Evolutionary conservation across 2,797 vertebrate genomes (phyloP).

Genomic region (Centropyge bicolor): DNA sequence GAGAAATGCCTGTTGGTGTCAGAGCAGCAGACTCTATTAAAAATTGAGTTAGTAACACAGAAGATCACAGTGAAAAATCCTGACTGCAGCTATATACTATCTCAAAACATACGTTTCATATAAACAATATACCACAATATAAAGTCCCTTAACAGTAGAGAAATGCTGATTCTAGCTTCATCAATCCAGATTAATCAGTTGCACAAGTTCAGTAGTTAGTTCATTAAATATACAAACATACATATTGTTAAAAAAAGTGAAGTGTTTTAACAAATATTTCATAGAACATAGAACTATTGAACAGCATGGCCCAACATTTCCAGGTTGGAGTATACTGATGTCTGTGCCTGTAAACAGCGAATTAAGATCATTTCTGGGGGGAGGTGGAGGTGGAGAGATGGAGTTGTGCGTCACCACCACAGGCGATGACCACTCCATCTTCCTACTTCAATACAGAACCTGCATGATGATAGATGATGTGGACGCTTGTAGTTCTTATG

Average conservation of each 20-base stretch:
- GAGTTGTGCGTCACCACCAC: too few species aligned
- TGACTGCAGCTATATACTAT: background rate
- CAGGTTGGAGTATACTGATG: background rate
- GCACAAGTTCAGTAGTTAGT: too few species aligned
- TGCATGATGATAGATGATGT: background rate
- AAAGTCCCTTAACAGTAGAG: background rate
- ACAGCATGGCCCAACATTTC: background rate
- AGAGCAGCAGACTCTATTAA: background rate
- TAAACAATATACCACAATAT: background rate
- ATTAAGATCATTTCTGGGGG: background rate
- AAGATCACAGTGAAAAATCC: background rate
- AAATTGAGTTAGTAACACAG: background rate
- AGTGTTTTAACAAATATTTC: too few species aligned
- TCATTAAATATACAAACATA: too few species aligned
- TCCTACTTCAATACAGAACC: background rate
- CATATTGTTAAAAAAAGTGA: too few species aligned
- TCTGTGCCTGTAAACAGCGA: background rate
- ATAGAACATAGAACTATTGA: too few species aligned
- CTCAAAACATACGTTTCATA: background rate
- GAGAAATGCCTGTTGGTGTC: background rate
- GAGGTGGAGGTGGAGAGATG: too few species aligned
- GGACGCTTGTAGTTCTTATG: background rate
- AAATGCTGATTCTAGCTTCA: background rate
- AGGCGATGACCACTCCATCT: background rate
- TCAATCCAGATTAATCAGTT: background rate